Percentiles rank a stretch among this genome's conserved stretches.
These are phyloP conservation scores for Tetrax tetrax DNA, from an alignment of 2,113 vertebrate species.

Conservation along the genomic window DNA sequence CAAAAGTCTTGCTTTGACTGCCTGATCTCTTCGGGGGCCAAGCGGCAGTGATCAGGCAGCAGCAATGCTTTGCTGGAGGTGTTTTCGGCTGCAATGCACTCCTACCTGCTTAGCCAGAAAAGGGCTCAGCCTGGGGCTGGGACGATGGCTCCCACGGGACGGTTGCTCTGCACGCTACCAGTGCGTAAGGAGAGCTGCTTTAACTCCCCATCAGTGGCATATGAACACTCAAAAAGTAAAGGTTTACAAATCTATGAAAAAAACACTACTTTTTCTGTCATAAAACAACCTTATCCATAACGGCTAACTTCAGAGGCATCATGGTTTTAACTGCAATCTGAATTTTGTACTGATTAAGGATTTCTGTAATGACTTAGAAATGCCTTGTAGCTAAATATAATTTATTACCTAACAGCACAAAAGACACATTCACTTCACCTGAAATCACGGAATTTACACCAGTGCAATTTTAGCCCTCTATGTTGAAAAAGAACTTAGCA, in stretches of 20 bases:
- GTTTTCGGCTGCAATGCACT: neutral
- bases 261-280: neutral
- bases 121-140: fast-evolving
- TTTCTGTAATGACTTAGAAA: neutral
- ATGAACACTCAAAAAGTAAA: neutral
- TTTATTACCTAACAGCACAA: neutral
- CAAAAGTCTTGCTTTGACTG: neutral
- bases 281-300: neutral
- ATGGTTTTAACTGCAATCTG: neutral
- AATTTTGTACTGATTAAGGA: neutral
- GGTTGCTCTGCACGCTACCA: fast-evolving
- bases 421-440: neutral
- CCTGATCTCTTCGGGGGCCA: neutral
- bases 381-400: neutral
- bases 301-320: neutral
- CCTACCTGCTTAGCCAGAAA: neutral
- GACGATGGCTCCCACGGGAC: fast-evolving
- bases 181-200: neutral
- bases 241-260: neutral
- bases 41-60: neutral
- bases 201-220: neutral
- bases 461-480: neutral
- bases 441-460: neutral
- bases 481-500: neutral
- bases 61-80: neutral